Evolutionary conservation across 2,888 invertebrate species (phyloP), one percentile per base, ranked within the genome.

Genomic region (Pseudococcus jackbeardsleyi): DNA sequence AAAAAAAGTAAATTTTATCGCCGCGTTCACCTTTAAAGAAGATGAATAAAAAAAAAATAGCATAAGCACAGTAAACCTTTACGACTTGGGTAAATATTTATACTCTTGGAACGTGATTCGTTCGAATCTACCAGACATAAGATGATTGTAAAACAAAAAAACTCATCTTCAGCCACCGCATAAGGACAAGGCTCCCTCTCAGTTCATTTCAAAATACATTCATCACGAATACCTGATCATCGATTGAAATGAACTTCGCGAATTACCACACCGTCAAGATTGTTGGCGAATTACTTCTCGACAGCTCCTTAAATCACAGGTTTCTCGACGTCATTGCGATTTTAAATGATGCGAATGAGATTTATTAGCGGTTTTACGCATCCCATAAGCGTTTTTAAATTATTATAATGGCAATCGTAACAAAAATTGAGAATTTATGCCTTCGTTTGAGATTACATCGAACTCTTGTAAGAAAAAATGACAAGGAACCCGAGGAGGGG

Each of bases 31-130:
- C 68, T 72, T 72, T 15, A 26, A 33, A 72, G 22, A 72, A 72
- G 68, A 72, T 5, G n/a, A 59, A 59, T 19, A 59, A 54, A 54
- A 54, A 54, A 3, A 12, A 54, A 54, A 54, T 54, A 12, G 17
- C 54, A 19, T 22, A 64, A 1, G 22, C 22, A 64, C 8, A 22
- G 64, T 22, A 33, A 72, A 33, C 33, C 33, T 72, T 26, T 72
- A 72, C 68, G 33, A 72, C 33, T 33, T n/a, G 68, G n/a, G 68
- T 72, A 72, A 72, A 72, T 72, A 72, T 72, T 72, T 26, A 72
- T 26, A 72, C 9, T 33, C 26, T 33, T 33, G 26, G 26, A 72
- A 33, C 64, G 68, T 72, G 68, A 72, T 72, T 72, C 26, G 68
- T 26, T 72, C 26, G 15, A 72, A 33, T 33, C 26, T 33, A 33